These are phyloP conservation scores for Drosophila kanekoi DNA, from an alignment of 2,888 invertebrate species.

Conservation along the genomic window DNA sequence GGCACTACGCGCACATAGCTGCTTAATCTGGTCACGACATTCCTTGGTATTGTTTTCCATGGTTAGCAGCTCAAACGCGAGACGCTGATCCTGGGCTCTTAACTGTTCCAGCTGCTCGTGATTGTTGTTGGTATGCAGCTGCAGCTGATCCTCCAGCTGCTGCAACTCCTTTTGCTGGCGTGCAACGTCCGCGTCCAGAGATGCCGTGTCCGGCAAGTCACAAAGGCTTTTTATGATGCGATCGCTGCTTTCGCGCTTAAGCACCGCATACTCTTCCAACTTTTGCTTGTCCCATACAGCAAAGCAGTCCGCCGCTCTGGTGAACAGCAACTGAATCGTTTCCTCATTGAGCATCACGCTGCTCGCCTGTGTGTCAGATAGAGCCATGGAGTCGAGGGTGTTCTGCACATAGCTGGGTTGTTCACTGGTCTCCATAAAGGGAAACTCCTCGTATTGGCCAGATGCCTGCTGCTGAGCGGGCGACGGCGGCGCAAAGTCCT, in stretches of 20 bases:
- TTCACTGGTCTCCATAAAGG: conserved; percentile 58
- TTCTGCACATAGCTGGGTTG: conserved; percentile 55
- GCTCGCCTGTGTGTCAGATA: conserved; percentile 46
- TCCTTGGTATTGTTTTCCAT: conserved; percentile 23
- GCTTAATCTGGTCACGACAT: conserved; percentile 1
- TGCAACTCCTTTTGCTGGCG: conserved; percentile 47
- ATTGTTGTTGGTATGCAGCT: conserved; percentile 50
- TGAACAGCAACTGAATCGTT: conserved; percentile 65
- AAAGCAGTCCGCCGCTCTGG: conserved; percentile 75
- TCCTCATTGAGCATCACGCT: conserved; percentile 66
- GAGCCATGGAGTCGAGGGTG: conserved; percentile 40
- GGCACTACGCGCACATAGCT: conserved; percentile 4
- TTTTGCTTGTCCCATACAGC: conserved; percentile 78
- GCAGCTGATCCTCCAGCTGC: conserved; percentile 53
- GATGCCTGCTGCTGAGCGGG: conserved; percentile 18
- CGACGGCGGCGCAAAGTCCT: conserved; percentile 73
- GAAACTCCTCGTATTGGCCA: conserved; percentile 45
- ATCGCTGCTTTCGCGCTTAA: conserved; percentile 69
- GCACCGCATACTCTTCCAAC: conserved; percentile 68
- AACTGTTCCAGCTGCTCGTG: conserved; percentile 19
- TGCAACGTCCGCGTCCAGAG: conserved; percentile 62
- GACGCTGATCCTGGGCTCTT: too few species aligned
- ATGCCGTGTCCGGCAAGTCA: conserved; percentile 47
- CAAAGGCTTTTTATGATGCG: conserved; percentile 64
- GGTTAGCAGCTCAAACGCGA: conserved; percentile 38